Base-by-base conservation (phyloP, 2,797 vertebrate species). In the Poecile montanus region DNA sequence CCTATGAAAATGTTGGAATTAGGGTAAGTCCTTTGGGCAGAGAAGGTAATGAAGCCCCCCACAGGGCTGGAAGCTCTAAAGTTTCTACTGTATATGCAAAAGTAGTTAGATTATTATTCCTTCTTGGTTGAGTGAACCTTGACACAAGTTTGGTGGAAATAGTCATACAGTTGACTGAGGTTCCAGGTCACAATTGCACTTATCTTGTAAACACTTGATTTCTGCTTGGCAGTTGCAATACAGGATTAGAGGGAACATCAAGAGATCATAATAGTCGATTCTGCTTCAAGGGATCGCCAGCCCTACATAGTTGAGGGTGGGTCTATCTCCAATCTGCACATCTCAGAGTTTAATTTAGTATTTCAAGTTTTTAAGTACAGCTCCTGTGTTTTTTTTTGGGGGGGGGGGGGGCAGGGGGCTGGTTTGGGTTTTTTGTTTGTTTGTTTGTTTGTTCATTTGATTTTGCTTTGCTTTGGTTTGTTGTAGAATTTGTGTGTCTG, bases 21-120 rank as follows among this genome's bases (percentile, higher is more conserved):
- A 70, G 17, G 67, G 98, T 98, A 93, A 97, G 97, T 97, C n/a
- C 32, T 84, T 54, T 2, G 0, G 56, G 27, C 32, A 82, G 34
- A 80, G 50, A 20, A 67, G 38, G 54, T 51, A 48, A 78, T 67
- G 34, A 90, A 76, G 50, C 42, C 21, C 67, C 32, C 11, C 23
- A 14, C 4, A 34, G 25, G 45, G 10, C 44, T 86, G 32, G 54
- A 20, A 74, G 10, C 10, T 18, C 30, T 48, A 4, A 88, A 56
- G 5, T 79, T 84, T 86, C 65, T 86, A 9, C 17, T 80, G 4
- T 5, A 9, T 14, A 19, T 48, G n/a, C 32, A 68, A 44, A 89
- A 88, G 27, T 29, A 67, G 34, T 47, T 47, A 54, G 22, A 18
- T 85, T 70, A 30, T 89, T 50, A 4, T 66, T 86, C 17, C 22